Evolutionary conservation across 2,888 invertebrate species (phyloP).

Genomic region (Abrostola triplasia): DNA sequence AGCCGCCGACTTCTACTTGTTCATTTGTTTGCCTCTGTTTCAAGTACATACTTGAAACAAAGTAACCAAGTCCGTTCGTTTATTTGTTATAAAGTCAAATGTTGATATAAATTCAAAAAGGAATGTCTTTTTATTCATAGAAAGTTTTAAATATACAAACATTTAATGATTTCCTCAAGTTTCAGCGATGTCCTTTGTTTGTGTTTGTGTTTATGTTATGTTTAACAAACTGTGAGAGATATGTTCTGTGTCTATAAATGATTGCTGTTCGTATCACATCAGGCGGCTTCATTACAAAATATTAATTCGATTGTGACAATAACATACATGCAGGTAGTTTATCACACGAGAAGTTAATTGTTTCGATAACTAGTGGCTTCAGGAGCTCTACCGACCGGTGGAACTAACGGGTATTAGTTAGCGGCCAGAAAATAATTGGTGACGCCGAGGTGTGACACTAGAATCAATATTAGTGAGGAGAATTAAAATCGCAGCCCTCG

Average conservation of each 20-base stretch:
- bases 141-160: too few species aligned
- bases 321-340: neutral
- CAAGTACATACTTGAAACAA: too few species aligned
- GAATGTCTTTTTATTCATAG: too few species aligned
- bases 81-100: too few species aligned
- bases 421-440: slow-evolving; percentile 17
- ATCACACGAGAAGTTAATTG: neutral
- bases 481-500: slow-evolving; percentile 12
- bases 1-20: too few species aligned
- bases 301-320: neutral
- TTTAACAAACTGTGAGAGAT: neutral
- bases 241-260: too few species aligned
- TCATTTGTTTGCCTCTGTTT: too few species aligned
- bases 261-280: neutral
- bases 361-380: neutral
- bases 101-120: too few species aligned
- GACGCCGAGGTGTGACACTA: slow-evolving; percentile 8
- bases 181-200: neutral
- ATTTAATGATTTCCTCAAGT: too few species aligned
- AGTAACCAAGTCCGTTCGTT: too few species aligned
- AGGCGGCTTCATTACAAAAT: slow-evolving; percentile 6
- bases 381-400: neutral
- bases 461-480: slow-evolving; percentile 17
- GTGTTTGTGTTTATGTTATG: neutral
- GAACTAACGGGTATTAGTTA: slow-evolving; percentile 19